phyloP scores from a whole-genome alignment of 2,888 invertebrate species.

The Rhagonycha fulva region DNA sequence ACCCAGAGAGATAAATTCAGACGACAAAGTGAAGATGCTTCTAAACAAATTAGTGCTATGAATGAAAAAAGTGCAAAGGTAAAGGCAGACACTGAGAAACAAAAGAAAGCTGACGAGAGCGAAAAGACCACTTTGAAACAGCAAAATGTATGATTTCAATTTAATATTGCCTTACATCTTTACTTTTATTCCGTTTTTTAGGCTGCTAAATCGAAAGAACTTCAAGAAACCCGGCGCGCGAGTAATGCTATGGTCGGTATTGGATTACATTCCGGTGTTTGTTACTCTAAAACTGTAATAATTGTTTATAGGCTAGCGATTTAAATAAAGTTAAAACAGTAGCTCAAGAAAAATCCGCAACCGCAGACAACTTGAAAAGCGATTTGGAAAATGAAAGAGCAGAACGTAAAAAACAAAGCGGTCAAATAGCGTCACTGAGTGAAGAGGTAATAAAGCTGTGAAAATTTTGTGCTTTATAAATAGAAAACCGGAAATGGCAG shows the following conservation, averaged over 20 bases:
- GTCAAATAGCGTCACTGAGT: constrained; percentile 3
- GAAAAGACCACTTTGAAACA: neutral
- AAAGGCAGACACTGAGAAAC: neutral
- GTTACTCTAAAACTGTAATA: neutral
- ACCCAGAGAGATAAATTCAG: neutral
- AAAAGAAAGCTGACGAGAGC: neutral
- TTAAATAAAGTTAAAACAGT: neutral
- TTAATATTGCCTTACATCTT: neutral
- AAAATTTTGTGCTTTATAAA: no score
- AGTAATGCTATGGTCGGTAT: neutral
- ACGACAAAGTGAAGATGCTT: neutral
- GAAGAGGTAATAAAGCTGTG: no score
- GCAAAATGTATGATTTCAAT: neutral
- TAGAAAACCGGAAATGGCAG: no score
- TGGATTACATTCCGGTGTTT: neutral
- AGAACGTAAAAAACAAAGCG: neutral
- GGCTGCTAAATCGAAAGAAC: neutral
- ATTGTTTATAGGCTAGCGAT: neutral
- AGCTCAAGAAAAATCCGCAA: no score
- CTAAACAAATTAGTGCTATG: neutral
- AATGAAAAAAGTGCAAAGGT: neutral
- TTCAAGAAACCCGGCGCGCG: neutral
- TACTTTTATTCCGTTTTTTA: neutral
- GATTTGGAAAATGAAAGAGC: constrained; percentile 21
- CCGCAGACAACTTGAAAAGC: neutral